These are phyloP conservation scores for Dinoponera quadriceps DNA, from an alignment of 1,140 invertebrate genomes.

Conservation along the genomic window DNA sequence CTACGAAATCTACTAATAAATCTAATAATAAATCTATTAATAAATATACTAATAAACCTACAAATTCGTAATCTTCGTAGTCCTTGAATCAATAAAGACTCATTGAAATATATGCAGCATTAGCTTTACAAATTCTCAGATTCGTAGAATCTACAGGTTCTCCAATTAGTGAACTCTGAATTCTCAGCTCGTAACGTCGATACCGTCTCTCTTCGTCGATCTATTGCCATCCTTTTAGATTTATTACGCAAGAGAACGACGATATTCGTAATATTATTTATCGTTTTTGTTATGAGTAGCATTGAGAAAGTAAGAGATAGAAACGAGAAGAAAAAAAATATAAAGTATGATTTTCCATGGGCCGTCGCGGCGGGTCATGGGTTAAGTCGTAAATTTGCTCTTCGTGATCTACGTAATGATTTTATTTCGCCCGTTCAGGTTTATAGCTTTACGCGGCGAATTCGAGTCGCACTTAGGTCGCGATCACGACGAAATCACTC, in stretches of 20 bases:
- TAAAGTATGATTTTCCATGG: neutral
- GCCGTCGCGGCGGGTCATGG: neutral
- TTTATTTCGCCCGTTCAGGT: constrained; percentile 8
- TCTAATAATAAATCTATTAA: too few relatives aligned
- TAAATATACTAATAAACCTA: too few relatives aligned
- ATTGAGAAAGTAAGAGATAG: too few relatives aligned
- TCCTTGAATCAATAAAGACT: neutral
- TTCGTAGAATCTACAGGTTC: neutral
- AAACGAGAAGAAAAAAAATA: neutral
- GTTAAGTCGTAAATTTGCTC: neutral
- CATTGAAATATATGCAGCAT: neutral
- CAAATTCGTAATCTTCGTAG: too few relatives aligned
- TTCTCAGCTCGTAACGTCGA: neutral
- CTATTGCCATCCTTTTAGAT: too few relatives aligned
- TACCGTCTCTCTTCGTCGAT: too few relatives aligned
- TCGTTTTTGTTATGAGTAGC: too few relatives aligned
- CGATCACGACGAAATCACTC: constrained; percentile 47
- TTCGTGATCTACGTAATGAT: neutral
- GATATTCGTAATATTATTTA: too few relatives aligned
- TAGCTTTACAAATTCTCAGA: neutral
- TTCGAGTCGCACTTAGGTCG: constrained; percentile 14
- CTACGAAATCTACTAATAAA: too few relatives aligned
- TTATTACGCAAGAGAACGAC: too few relatives aligned
- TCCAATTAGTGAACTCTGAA: neutral
- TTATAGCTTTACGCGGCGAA: constrained; percentile 1